A percentile compares a stretch with the other conserved stretches of the same genome.
phyloP scores from a whole-genome alignment of 1,140 invertebrate species.

The Drosophila lacteicornis region DNA sequence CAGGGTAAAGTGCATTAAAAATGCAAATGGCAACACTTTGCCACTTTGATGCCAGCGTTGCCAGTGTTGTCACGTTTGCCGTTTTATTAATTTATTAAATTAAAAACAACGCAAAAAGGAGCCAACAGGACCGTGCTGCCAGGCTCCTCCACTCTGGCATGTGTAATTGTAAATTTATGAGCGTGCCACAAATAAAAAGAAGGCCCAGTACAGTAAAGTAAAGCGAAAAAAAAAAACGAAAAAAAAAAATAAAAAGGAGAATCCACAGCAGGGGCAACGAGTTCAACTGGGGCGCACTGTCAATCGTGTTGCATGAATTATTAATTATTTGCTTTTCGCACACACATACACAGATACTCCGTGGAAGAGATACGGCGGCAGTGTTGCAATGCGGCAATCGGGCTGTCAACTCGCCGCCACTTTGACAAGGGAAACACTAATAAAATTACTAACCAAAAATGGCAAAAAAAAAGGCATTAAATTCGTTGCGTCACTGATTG shows the following conservation, averaged over 20 bases:
- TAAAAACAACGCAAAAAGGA: conserved; percentile 62
- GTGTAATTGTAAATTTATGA: conserved; percentile 82
- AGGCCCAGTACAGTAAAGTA: conserved; percentile 22
- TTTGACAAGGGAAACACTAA: conserved; percentile 60
- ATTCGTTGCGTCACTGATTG: conserved; percentile 55
- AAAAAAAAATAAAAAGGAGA: conserved; percentile 8
- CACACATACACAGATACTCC: conserved; percentile 40
- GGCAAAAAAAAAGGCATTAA: conserved; percentile 11
- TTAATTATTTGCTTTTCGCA: conserved; percentile 79
- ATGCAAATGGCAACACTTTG: conserved; percentile 83
- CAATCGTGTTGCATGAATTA: conserved; percentile 79
- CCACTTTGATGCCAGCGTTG: conserved; percentile 76
- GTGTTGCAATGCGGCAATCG: conserved; percentile 75
- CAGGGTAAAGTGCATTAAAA: conserved; percentile 77
- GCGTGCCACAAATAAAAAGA: conserved; percentile 53
- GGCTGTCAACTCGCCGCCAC: conserved; percentile 39
- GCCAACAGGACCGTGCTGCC: conserved; percentile 7
- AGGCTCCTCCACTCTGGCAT: conserved; percentile 42
- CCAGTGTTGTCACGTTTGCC: conserved; percentile 79
- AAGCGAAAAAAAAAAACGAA: conserved; percentile 9
- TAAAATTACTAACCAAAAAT: conserved; percentile 67
- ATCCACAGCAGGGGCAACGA: conserved; percentile 44
- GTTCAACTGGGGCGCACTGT: conserved; percentile 74
- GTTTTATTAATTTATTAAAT: conserved; percentile 84
- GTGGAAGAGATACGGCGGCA: conserved; percentile 20